Evolutionary conservation across 2,113 vertebrate genomes (phyloP), one percentile per base, ranked within the genome.

Genomic region (Camelus dromedarius): DNA sequence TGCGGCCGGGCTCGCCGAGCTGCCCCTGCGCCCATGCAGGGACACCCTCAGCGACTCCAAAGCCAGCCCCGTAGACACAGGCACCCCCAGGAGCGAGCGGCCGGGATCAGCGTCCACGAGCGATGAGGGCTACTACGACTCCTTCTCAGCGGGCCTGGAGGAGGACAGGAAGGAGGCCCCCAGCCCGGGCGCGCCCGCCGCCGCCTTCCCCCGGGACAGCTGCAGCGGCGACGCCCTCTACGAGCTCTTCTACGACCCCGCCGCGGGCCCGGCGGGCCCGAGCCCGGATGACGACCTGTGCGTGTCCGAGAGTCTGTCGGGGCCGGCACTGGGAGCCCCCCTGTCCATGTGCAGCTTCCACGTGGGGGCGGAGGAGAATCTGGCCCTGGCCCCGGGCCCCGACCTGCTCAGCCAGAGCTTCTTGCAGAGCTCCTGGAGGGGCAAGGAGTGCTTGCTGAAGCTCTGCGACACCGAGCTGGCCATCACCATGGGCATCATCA

Each of bases 61-160:
- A 98, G 98, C 98, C 13, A 98, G 97, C 66, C 98, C 98, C 79
- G 76, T 95, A 72, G 98, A 99, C 89, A 98, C 98, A 54, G 98
- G 97, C 50, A 99, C 99, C 0, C 99, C 98, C 0, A 99, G 99
- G 98, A 99, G 99, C 3, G 99, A 99, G 95, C 99, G 99, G 97
- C 99, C 99, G 2, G 99, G 99, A 92, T 99, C 99, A 1, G 98
- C 97, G 73, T 99, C 99, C 92, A 99, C 98, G 0, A 99, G 99
- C 24, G 99, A 99, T n/a, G 99, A 99, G 94, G 99, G 99, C 14
- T 99, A 99, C 90, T 99, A 98, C 79, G 99, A 99, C 42, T 99
- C 99, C 42, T 98, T 99, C 91, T 99, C 99, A 32, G 98, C 99
- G 2, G 98, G 98, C 20, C 97, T 98, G 8, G 99, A 99, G 10